phyloP scores from a whole-genome alignment of 2,113 vertebrate species.

The Piprites chloris region DNA sequence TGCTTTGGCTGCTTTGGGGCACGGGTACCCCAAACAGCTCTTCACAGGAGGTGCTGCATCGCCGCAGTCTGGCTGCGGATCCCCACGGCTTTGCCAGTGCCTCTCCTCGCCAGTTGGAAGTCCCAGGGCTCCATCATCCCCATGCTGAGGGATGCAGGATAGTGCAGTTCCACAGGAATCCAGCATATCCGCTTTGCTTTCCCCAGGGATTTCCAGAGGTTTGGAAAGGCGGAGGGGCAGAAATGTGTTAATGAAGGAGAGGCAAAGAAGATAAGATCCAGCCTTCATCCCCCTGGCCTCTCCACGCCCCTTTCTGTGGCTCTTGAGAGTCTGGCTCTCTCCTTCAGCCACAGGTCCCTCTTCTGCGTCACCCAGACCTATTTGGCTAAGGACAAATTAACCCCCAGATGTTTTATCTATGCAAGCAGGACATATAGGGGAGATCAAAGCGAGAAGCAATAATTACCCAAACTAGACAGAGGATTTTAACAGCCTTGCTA shows the following conservation, averaged over 20 bases:
- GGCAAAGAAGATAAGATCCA: background rate
- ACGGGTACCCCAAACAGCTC: background rate
- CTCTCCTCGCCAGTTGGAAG: accelerated
- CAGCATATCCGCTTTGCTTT: background rate
- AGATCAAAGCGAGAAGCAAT: background rate
- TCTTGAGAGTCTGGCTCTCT: accelerated
- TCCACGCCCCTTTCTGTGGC: background rate
- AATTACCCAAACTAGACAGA: background rate
- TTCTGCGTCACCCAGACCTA: background rate
- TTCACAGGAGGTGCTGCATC: background rate
- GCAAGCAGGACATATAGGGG: background rate
- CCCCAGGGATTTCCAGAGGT: background rate
- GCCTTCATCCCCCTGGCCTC: background rate
- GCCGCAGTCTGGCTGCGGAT: accelerated
- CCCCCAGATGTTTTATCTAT: background rate
- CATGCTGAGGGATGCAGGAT: accelerated
- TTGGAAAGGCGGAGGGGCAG: background rate
- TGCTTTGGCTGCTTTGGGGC: background rate
- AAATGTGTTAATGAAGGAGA: background rate
- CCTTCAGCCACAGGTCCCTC: accelerated
- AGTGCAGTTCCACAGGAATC: background rate
- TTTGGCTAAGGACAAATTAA: background rate
- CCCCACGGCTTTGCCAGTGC: background rate
- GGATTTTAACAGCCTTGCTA: background rate
- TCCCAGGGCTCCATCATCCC: background rate